A percentile compares a stretch with the other conserved stretches of the same genome.
These are phyloP conservation scores for Hyposmocoma kahamanoa DNA, from an alignment of 1,140 invertebrate species.

Conservation along the genomic window DNA sequence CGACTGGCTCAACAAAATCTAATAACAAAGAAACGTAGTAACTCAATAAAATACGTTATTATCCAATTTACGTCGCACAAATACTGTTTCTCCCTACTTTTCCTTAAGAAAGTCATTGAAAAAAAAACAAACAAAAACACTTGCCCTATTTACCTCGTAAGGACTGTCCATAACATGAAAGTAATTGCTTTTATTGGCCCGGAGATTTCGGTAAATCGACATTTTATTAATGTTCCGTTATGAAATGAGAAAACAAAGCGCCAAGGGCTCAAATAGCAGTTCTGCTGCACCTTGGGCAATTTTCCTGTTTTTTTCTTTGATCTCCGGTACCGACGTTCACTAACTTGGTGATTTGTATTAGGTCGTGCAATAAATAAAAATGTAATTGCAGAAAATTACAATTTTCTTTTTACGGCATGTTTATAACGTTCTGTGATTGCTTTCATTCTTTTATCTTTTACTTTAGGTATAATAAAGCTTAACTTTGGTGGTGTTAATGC, in stretches of 20 bases:
- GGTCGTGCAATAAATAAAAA: not conserved
- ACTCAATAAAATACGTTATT: not conserved
- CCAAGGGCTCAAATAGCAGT: not conserved
- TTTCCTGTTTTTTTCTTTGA: not conserved
- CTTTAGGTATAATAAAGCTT: too few relatives aligned
- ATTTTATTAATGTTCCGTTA: not conserved
- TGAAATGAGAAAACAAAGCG: not conserved
- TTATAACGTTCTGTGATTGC: too few relatives aligned
- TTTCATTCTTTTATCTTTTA: too few relatives aligned
- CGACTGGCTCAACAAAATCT: not conserved
- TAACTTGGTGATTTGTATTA: not conserved
- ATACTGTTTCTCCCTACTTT: not conserved
- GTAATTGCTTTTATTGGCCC: slow-evolving; percentile 16
- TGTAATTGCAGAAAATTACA: too few relatives aligned
- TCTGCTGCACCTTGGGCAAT: not conserved
- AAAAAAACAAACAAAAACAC: slow-evolving; percentile 13
- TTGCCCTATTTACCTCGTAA: slow-evolving; percentile 20
- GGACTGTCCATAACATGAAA: slow-evolving; percentile 13
- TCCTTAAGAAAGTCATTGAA: not conserved
- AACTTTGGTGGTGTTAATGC: too few relatives aligned
- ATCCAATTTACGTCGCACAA: not conserved
- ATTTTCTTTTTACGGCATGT: too few relatives aligned
- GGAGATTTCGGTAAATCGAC: not conserved
- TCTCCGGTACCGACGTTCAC: not conserved
- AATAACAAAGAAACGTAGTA: not conserved